These are phyloP conservation scores for Heterocephalus glaber DNA, from an alignment of 2,113 vertebrate species.

Conservation along the genomic window DNA sequence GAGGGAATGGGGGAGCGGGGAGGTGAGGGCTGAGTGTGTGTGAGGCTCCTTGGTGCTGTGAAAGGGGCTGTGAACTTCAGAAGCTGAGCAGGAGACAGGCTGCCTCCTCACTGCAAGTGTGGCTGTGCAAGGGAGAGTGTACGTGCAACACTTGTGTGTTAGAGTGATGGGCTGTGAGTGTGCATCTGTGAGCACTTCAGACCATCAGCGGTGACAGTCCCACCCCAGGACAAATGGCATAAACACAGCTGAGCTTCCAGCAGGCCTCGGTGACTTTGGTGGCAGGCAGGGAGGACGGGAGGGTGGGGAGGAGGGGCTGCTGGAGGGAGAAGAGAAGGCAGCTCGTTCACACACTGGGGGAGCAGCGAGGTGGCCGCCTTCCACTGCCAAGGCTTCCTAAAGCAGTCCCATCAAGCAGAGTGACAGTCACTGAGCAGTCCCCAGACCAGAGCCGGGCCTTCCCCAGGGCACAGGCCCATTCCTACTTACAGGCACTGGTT, in stretches of 20 bases:
- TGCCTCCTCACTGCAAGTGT: background rate
- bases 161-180: background rate
- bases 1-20: background rate
- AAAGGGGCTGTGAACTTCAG: constrained; percentile 29
- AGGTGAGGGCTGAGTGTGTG: background rate
- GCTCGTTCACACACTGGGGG: fast-evolving
- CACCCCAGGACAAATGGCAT: background rate
- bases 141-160: background rate
- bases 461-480: background rate
- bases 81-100: background rate
- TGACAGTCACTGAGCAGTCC: background rate
- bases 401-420: fast-evolving
- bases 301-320: background rate
- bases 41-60: background rate
- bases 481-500: constrained; percentile 47
- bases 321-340: constrained; percentile 35
- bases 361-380: background rate
- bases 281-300: background rate
- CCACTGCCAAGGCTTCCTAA: background rate
- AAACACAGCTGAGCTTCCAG: constrained; percentile 44
- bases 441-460: background rate
- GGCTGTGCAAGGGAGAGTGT: background rate
- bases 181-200: background rate
- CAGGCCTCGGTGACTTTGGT: constrained; percentile 2
- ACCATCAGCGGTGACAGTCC: background rate